Evolutionary conservation across 2,797 vertebrate genomes (phyloP), one percentile per base, ranked within the genome.

Genomic region (Alauda arvensis): DNA sequence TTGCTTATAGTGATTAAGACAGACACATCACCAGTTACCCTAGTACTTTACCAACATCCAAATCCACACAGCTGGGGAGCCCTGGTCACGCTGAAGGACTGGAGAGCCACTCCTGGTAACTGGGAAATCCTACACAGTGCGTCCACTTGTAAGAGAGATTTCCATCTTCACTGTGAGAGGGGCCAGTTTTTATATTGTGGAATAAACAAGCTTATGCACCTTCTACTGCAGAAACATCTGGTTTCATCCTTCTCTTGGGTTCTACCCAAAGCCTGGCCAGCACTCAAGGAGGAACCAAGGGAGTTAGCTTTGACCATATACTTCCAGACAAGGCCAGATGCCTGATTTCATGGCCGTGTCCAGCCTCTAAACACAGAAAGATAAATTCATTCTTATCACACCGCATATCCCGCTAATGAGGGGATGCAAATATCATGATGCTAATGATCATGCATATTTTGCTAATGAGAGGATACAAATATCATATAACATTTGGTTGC

Each of bases 91-190:
- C 53, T 25, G n/a, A 45, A n/a, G 24, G 28, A 74, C 19, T 39
- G 24, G 39, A 45, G 46, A 57, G 16, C 28, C 23, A 14, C 16
- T 66, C n/a, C 16, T 52, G 13, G 28, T 43, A 23, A 28, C 37
- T 43, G 39, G 12, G 23, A 59, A 57, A 17, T 74, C 39, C 46
- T 45, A 4, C n/a, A 24, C 0, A 0, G 23, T 28, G 12, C 1
- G 0, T 66, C n/a, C 45, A 23, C 37, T 57, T 1, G 0, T 24
- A 45, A n/a, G 28, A 0, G 0, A 59, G n/a, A 24, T 52, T 49
- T 74, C 45, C 46, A 28, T 45, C 53, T 51, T 49, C 1, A 1
- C 39, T 74, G 23, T 59, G 45, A 66, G n/a, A 43, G 7, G 8
- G 28, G 18, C 28, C 0, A 1, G 53, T 28, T 59, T 45, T 75